These are phyloP conservation scores for Mastacembelus armatus DNA, from an alignment of 2,797 vertebrate genomes.

Conservation along the genomic window DNA sequence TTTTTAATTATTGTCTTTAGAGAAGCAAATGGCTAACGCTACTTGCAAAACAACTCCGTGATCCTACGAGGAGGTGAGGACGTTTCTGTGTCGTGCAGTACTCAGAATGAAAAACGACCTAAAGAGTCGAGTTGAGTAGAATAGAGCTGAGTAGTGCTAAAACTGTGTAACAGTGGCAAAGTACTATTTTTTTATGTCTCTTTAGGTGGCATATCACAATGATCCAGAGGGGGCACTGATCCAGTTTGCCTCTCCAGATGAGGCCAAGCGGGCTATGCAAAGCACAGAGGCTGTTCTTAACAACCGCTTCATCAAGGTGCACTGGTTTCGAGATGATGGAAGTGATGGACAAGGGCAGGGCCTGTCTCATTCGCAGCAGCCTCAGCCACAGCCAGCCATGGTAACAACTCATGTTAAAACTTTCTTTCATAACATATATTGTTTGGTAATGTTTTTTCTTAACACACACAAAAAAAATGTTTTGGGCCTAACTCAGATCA, in stretches of 20 bases:
- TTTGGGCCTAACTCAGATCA: too few relatives aligned
- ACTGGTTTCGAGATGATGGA: constrained; percentile 93
- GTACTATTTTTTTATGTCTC: neutral
- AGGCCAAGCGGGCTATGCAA: constrained; percentile 94
- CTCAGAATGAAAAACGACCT: too few relatives aligned
- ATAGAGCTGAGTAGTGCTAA: too few relatives aligned
- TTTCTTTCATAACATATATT: neutral
- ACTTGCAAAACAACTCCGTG: too few relatives aligned
- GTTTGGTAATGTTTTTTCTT: neutral
- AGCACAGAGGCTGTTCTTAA: constrained; percentile 97
- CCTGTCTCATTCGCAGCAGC: constrained; percentile 57
- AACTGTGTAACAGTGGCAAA: accelerated
- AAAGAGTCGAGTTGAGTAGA: too few relatives aligned
- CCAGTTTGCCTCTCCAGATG: constrained; percentile 92
- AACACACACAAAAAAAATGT: neutral
- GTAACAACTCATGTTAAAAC: constrained; percentile 32
- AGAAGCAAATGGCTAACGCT: too few relatives aligned
- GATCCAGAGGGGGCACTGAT: constrained; percentile 95
- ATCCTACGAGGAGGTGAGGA: too few relatives aligned
- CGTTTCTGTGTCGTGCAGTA: too few relatives aligned
- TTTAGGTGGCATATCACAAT: constrained; percentile 94
- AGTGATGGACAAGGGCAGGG: constrained; percentile 43
- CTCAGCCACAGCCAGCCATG: constrained; percentile 50
- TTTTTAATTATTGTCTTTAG: too few relatives aligned
- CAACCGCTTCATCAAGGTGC: constrained; percentile 95